These are phyloP conservation scores for Ancistrus triradiatus DNA, from an alignment of 2,113 vertebrate genomes.

Conservation along the genomic window DNA sequence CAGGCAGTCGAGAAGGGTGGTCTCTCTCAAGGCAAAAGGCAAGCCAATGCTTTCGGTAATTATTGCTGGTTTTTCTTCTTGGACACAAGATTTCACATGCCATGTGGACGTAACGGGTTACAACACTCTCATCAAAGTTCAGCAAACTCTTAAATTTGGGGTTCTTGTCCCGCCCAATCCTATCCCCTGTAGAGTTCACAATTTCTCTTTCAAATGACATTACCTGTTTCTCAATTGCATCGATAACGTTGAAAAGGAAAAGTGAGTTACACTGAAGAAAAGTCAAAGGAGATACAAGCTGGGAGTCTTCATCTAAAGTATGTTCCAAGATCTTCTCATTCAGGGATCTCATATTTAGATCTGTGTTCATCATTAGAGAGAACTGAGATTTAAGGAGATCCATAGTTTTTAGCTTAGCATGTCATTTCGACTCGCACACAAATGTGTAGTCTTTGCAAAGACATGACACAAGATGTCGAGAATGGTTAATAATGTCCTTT, in stretches of 20 bases:
- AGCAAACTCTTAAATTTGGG: conserved; percentile 61
- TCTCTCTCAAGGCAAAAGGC: conserved; percentile 68
- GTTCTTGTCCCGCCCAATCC: conserved; percentile 66
- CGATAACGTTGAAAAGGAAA: conserved; percentile 63
- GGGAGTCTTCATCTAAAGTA: not conserved
- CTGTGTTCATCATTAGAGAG: conserved; percentile 57
- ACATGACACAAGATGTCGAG: conserved; percentile 66
- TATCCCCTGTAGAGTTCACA: conserved; percentile 47
- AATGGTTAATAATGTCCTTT: conserved; percentile 52
- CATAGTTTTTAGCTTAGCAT: conserved; percentile 52
- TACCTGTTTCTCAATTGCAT: conserved; percentile 62
- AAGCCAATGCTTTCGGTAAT: conserved; percentile 66
- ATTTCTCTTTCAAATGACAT: conserved; percentile 64
- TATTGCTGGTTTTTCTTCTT: conserved; percentile 21
- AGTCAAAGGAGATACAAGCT: conserved; percentile 52
- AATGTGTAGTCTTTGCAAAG: conserved; percentile 57
- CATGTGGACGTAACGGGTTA: conserved; percentile 70
- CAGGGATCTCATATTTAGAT: conserved; percentile 57
- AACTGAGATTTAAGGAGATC: conserved; percentile 69
- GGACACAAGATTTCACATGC: conserved; percentile 60
- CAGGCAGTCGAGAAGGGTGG: conserved; percentile 58
- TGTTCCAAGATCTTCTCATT: conserved; percentile 46
- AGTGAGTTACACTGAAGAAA: conserved; percentile 64
- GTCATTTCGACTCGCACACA: conserved; percentile 49
- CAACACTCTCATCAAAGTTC: conserved; percentile 65